Base-by-base conservation (phyloP, 2,888 invertebrate genomes). In the Disparrhopalites patrizii region DNA sequence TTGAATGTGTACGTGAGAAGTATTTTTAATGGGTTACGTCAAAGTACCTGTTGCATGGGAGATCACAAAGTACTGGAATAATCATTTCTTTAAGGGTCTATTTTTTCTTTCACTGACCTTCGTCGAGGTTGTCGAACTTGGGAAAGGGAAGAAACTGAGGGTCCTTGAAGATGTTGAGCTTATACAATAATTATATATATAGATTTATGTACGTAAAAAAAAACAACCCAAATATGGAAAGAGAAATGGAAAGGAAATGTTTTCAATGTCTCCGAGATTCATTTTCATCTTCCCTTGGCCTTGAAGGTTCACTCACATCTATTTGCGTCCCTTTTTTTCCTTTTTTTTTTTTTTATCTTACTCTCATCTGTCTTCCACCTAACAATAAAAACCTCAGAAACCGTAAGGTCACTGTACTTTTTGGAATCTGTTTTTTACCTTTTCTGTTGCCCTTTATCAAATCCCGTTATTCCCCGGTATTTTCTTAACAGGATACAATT, bases 41-140 rank as follows among this genome's bases (percentile, higher is more conserved):
- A n/a, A n/a, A n/a, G n/a, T n/a, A n/a, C n/a, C n/a, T n/a, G n/a
- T n/a, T n/a, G n/a, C n/a, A n/a, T n/a, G n/a, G n/a, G n/a, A n/a
- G n/a, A n/a, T n/a, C n/a, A n/a, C n/a, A n/a, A n/a, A n/a, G n/a
- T n/a, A n/a, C n/a, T n/a, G n/a, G n/a, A n/a, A n/a, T n/a, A n/a
- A n/a, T n/a, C n/a, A n/a, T n/a, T n/a, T n/a, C n/a, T n/a, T n/a
- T n/a, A n/a, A n/a, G n/a, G n/a, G n/a, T n/a, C n/a, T n/a, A n/a
- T 47, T 54, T 54, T 31, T 54, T 20, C 52, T 27, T 54, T 30
- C 18, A 20, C 33, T 54, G 54, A 27, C 54, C 54, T 54, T 54
- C 31, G 3, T 4, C 28, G 33, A 54, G 54, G 54, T 54, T 31
- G 54, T 31, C 33, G 54, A 54, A 54, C 54, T 28, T 23, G 27